Percentiles rank a stretch among this genome's conserved stretches.
Conservation (phyloP, 2,888 invertebrate genomes). For the Bimastos eiseni region DNA sequence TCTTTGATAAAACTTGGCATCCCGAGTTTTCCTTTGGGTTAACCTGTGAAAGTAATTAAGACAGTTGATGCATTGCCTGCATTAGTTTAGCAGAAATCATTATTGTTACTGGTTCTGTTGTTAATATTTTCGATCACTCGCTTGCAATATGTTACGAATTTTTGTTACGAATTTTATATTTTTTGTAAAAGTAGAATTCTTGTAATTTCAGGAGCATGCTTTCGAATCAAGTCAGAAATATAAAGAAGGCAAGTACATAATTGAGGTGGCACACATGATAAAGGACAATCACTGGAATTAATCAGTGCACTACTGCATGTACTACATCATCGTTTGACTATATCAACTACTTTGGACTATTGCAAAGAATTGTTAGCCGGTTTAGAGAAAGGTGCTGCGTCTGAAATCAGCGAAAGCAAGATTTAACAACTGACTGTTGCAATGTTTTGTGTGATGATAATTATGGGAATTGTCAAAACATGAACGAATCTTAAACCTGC, state of each 20-base stretch:
- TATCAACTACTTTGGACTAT: not conserved
- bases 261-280: constrained; percentile 99
- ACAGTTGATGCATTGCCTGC: not conserved
- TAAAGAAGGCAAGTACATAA: constrained; percentile 99
- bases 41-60: not conserved
- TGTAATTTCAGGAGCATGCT: constrained; percentile 85
- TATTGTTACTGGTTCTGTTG: not conserved
- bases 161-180: not conserved
- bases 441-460: constrained; percentile 17
- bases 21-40: not conserved
- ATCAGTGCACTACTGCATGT: not conserved
- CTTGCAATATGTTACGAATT: not conserved
- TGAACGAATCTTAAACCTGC: constrained; percentile 13
- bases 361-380: constrained; percentile 1
- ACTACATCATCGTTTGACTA: constrained; percentile 4
- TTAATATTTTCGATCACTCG: not conserved
- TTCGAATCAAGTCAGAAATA: constrained; percentile 99
- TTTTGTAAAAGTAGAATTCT: not conserved
- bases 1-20: not conserved
- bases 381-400: not conserved
- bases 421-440: constrained; percentile 7
- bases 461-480: not conserved
- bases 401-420: constrained; percentile 2
- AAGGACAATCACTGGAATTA: constrained; percentile 98
- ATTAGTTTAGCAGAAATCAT: not conserved